Evolutionary conservation across 2,888 invertebrate genomes (phyloP).

Genomic region (Apotomis turbidana): DNA sequence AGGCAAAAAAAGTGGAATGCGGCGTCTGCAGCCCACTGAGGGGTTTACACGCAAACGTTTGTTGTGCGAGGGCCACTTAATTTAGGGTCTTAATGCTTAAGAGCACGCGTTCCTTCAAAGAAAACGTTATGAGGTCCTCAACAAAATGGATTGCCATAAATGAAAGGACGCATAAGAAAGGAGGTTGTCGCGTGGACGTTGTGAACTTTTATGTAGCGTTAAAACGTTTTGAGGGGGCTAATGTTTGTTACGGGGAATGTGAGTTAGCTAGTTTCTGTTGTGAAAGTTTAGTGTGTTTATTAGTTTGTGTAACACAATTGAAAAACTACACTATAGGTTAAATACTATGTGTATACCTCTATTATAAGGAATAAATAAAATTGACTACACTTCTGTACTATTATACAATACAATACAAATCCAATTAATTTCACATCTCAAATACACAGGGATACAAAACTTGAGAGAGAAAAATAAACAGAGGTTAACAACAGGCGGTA

Average conservation of each 20-base stretch:
- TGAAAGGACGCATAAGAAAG: slow-evolving; percentile 45
- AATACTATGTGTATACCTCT: no score
- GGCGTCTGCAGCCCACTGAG: slow-evolving; percentile 40
- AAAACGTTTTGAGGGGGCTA: slow-evolving; percentile 1
- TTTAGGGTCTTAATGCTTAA: slow-evolving; percentile 52
- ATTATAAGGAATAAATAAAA: no score
- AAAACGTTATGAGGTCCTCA: slow-evolving; percentile 47
- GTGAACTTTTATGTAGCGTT: slow-evolving; percentile 29
- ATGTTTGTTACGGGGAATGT: not conserved
- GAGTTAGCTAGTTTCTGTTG: not conserved
- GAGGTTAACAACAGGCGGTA: no score
- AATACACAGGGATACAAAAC: no score
- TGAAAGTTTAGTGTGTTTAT: no score
- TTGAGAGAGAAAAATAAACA: no score
- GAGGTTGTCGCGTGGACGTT: slow-evolving; percentile 40
- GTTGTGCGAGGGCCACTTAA: slow-evolving; percentile 50
- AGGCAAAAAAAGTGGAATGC: slow-evolving; percentile 40
- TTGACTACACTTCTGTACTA: no score
- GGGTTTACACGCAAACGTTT: slow-evolving; percentile 46
- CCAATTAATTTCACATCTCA: no score
- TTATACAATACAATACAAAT: no score
- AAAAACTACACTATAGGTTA: no score
- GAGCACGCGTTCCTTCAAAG: slow-evolving; percentile 50
- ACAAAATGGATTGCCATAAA: slow-evolving; percentile 50
- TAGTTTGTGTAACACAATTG: no score